Base-by-base conservation (phyloP, 2,113 vertebrate genomes). In the Pseudolaguvia tuberculata region DNA sequence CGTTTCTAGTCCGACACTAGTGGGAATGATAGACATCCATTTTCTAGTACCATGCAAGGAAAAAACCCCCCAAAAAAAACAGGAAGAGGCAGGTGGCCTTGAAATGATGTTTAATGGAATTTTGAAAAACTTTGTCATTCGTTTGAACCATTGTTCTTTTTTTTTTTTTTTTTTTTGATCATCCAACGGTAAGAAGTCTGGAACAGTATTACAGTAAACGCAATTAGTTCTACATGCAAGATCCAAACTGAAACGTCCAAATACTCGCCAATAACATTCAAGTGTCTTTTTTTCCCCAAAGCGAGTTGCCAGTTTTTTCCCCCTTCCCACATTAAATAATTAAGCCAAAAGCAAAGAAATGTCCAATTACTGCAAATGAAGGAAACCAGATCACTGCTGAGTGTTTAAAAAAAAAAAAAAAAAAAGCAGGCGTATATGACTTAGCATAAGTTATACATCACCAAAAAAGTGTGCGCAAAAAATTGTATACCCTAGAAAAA, bases 41-140 rank as follows among this genome's bases (percentile, higher is more conserved):
- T 23, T 72, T 61, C n/a, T 82, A 82, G 70, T 77, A 61, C 51
- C 86, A 88, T 87, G 85, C 86, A 85, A 35, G 31, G 31, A 35
- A 35, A 35, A 35, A 35, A 35, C 3, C 3, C 31, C 31, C 88
- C 89, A 89, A 83, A 88, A 86, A 85, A 88, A 90, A 87, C 88
- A 65, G 88, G 89, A 89, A 88, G n/a, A n/a, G n/a, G n/a, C 87
- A 83, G 80, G 84, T 83, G 87, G 88, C 84, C 87, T 89, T 90
- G 88, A 83, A 89, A 89, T 85, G 83, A 88, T 87, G 88, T 89
- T 91, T 91, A 91, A 91, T 91, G 88, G 86, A 88, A 88, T 89
- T 91, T 90, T 88, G 88, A 57, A 89, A 88, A 87, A 84, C 73
- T 69, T 65, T 79, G 53, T 68, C 68, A 81, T 88, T 89, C 88